phyloP scores from a whole-genome alignment of 2,888 invertebrate species.

The Chrysotoxum bicinctum region DNA sequence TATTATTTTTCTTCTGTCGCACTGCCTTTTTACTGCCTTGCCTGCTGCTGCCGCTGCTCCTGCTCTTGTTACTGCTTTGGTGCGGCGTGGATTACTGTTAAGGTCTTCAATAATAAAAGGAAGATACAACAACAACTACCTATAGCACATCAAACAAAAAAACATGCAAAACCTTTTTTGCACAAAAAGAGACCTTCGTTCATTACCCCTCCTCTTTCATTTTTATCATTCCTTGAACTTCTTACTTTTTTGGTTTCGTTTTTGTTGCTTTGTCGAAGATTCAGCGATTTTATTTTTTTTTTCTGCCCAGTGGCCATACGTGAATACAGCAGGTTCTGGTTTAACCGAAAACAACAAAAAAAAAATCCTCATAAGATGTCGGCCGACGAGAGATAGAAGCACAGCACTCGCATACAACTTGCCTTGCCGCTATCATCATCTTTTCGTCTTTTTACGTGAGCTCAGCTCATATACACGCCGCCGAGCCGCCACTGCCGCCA shows the following conservation, averaged over 20 bases:
- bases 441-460: slow-evolving; percentile 55
- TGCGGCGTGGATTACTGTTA: slow-evolving; percentile 60
- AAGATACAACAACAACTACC: slow-evolving; percentile 27
- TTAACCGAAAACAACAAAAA: slow-evolving; percentile 74
- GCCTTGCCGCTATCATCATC: slow-evolving; percentile 66
- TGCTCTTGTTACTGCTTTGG: slow-evolving; percentile 9
- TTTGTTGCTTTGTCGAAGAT: slow-evolving; percentile 8
- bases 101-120: slow-evolving; percentile 38
- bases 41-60: background rate
- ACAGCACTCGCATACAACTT: slow-evolving; percentile 57
- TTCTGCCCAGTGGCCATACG: slow-evolving; percentile 57
- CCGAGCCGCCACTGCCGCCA: slow-evolving; percentile 21
- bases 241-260: background rate
- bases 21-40: slow-evolving; percentile 37
- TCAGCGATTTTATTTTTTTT: slow-evolving; percentile 36
- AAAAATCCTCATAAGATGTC: slow-evolving; percentile 74
- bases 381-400: slow-evolving; percentile 70
- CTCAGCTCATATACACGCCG: slow-evolving; percentile 49
- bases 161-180: slow-evolving; percentile 7
- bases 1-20: slow-evolving; percentile 61
- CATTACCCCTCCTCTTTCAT: slow-evolving; percentile 11
- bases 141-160: slow-evolving; percentile 18
- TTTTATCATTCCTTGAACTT: slow-evolving; percentile 53
- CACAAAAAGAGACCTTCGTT: slow-evolving; percentile 39
- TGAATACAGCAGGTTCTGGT: slow-evolving; percentile 74